Evolutionary conservation across 2,888 invertebrate genomes (phyloP), one percentile per base, ranked within the genome.

Genomic region (Tenthredo scrophulariae): DNA sequence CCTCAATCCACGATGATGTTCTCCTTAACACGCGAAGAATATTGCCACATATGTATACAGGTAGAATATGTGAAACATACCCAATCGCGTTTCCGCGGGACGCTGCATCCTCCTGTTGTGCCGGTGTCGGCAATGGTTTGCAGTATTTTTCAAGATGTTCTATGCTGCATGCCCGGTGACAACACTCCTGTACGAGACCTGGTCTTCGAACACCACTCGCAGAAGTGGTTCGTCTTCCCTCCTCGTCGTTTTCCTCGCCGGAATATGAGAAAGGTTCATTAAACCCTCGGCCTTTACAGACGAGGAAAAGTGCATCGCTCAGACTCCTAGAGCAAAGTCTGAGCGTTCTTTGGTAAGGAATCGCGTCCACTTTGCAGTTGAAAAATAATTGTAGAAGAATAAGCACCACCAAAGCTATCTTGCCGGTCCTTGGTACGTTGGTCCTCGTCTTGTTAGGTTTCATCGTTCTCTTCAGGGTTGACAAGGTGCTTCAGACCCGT

Each of bases 111-210:
- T 83, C 83, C 46, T 62, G 40, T 29, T 29, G n/a, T 29, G 50
- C 40, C 33, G 84, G 43, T 29, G 29, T 43, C 18, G 79, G 70
- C 7, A 67, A 37, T 5, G 85, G 89, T 84, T 92, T 92, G 90
- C 93, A 93, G 85, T 93, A 93, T 84, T 89, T 89, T 43, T 91
- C 89, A 82, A 93, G 90, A 54, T 92, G 91, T 4, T 90, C 86
- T 54, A 88, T 87, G 43, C 87, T 89, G 87, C 93, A 93, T 46
- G 90, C 50, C 18, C 89, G 89, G 26, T 91, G 89, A 86, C 93
- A 93, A 87, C 93, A 93, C 87, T 93, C 92, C 43, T 93, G 92
- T 82, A 91, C 92, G 82, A 92, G 90, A 9, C 93, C 92, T 0
- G 90, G 89, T 0, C 89, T 90, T n/a, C 83, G 54, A 4, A 86